Base-by-base conservation (phyloP, 2,797 vertebrate species). In the Pempheris klunzingeri region DNA sequence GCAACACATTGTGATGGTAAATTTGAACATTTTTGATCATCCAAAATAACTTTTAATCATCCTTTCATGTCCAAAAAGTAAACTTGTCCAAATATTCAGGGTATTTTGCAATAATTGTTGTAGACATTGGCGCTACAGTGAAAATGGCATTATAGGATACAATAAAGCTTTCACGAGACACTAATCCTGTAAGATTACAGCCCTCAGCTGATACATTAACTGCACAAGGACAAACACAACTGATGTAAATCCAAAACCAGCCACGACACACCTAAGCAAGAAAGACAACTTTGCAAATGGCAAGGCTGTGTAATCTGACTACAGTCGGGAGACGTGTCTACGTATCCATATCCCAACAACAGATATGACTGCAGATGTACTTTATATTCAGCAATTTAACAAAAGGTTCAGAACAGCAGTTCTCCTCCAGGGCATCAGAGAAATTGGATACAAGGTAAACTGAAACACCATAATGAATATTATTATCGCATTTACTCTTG, bases 201-300 rank as follows among this genome's bases (percentile, higher is more conserved):
- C 62, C 53, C 58, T 47, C 38, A 57, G 59, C 12, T 67, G 73
- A 80, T 60, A 66, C 75, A 78, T 58, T 47, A 41, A 61, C 74
- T 46, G 71, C 26, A 60, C n/a, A 62, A 54, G 65, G 52, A 74
- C 54, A 78, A 74, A 81, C 65, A 76, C 20, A 80, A 59, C 59
- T 26, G 55, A 74, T 84, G 49, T 17, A 49, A 82, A 88, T 69
- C 52, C 66, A 73, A 83, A 82, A 72, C 68, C 68, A 17, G 71
- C 64, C 20, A 12, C 0, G 71, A 81, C 79, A 88, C 88, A 87
- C 89, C 90, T 83, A 80, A 85, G 80, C 82, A 85, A 83, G 88
- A 90, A 83, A 77, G 78, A 86, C 89, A 49, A 80, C 78, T 87
- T 84, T 78, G 55, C 79, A 82, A 89, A 87, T 43, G 61, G 57